These are phyloP conservation scores for Glossophaga mutica DNA, from an alignment of 2,797 vertebrate species.

Conservation along the genomic window DNA sequence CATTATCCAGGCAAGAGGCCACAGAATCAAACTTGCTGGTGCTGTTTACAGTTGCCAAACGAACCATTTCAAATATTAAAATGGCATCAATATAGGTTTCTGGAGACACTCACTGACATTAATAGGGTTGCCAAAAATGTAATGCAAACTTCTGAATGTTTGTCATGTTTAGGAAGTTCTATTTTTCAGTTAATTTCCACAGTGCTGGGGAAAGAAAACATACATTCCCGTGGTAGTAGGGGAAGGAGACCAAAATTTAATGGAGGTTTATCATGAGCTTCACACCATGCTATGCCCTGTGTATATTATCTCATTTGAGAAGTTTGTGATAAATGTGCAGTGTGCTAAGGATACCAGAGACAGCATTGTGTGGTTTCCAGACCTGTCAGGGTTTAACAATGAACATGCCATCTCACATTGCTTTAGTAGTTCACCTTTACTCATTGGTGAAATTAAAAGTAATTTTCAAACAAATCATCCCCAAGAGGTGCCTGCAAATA, in stretches of 20 bases:
- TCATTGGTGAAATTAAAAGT: background rate
- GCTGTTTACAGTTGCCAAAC: constrained; percentile 67
- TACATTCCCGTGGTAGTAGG: background rate
- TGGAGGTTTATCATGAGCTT: background rate
- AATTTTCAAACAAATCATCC: background rate
- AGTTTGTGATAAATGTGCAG: background rate
- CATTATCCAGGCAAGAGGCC: constrained; percentile 57
- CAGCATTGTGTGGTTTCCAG: background rate
- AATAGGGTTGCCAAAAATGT: constrained; percentile 42
- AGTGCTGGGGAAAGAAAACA: background rate
- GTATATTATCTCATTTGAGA: background rate
- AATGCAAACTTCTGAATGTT: constrained; percentile 45
- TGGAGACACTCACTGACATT: constrained; percentile 53
- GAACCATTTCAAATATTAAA: constrained; percentile 72
- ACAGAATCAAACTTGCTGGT: constrained; percentile 17
- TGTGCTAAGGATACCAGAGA: background rate
- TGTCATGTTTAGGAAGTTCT: constrained; percentile 59
- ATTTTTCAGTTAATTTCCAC: constrained; percentile 49
- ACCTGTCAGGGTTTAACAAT: background rate
- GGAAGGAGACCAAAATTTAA: constrained; percentile 10
- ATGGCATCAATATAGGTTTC: constrained; percentile 65
- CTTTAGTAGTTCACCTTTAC: background rate
- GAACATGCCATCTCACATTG: background rate
- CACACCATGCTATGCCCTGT: background rate
- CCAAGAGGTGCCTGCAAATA: background rate